phyloP scores from a whole-genome alignment of 2,888 invertebrate species.

The Agrilus cyanescens region DNA sequence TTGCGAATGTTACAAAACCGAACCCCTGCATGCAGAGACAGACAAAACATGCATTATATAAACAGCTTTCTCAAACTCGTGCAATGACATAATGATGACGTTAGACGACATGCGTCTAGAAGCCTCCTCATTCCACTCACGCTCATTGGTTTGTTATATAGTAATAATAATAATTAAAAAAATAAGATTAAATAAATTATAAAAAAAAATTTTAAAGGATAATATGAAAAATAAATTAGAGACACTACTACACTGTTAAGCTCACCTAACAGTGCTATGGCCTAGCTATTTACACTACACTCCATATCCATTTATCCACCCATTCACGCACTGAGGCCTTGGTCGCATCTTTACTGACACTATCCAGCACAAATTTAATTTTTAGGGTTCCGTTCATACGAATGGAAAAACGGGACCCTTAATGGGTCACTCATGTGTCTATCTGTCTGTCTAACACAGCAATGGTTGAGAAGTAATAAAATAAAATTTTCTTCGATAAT shows the following conservation, averaged over 20 bases:
- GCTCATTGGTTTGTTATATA: constrained; percentile 17
- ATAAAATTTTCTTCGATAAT: too few relatives aligned
- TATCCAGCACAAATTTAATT: too few relatives aligned
- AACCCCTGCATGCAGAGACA: constrained; percentile 99
- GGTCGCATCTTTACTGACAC: neutral
- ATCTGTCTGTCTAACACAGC: too few relatives aligned
- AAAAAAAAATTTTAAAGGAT: too few relatives aligned
- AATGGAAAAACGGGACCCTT: too few relatives aligned
- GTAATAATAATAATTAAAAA: too few relatives aligned
- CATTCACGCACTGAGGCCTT: constrained; percentile 14
- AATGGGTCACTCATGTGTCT: too few relatives aligned
- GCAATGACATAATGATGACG: constrained; percentile 50
- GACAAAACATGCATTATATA: constrained; percentile 85
- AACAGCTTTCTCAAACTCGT: constrained; percentile 66
- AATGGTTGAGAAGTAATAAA: too few relatives aligned
- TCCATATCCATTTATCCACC: constrained; percentile 27
- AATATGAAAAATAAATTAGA: constrained; percentile 10
- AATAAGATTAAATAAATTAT: too few relatives aligned
- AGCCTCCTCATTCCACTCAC: constrained; percentile 33
- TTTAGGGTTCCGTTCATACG: too few relatives aligned
- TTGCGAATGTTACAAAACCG: constrained; percentile 99
- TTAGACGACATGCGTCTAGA: constrained; percentile 36
- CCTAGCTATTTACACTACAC: constrained; percentile 32
- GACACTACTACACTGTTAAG: constrained; percentile 29
- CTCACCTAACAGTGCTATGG: constrained; percentile 23